Percentiles rank a stretch among this genome's conserved stretches.
Conservation (phyloP, 2,113 vertebrate species). For the Sisor rabdophorus region DNA sequence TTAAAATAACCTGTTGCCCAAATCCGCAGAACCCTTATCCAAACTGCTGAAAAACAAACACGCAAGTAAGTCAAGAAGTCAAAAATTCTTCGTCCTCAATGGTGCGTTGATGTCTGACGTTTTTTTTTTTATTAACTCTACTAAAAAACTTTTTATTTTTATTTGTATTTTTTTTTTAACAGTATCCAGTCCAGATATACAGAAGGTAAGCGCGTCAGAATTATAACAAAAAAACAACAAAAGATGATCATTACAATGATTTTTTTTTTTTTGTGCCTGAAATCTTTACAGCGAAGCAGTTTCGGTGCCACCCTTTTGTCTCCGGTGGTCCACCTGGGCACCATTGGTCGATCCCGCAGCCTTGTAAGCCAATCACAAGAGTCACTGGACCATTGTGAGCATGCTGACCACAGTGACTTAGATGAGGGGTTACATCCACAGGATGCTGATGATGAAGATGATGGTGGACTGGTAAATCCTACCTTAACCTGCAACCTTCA, state of each 20-base stretch:
- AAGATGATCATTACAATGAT: background rate
- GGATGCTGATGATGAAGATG: constrained; percentile 82
- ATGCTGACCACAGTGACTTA: constrained; percentile 72
- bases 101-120: background rate
- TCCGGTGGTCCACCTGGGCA: constrained; percentile 71
- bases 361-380: constrained; percentile 74
- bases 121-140: no score
- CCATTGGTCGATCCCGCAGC: constrained; percentile 72
- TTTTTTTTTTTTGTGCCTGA: background rate
- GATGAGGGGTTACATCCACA: constrained; percentile 71
- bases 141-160: background rate
- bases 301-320: constrained; percentile 71
- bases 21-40: constrained; percentile 82
- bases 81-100: background rate
- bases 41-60: constrained; percentile 87
- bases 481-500: background rate
- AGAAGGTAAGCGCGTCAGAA: constrained; percentile 76
- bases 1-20: background rate
- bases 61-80: constrained; percentile 70
- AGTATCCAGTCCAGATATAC: constrained; percentile 79
- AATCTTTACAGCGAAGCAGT: constrained; percentile 64
- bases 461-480: constrained; percentile 70
- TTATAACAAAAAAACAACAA: background rate
- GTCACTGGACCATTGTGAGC: constrained; percentile 70
- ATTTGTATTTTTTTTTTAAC: constrained; percentile 33